phyloP scores from a whole-genome alignment of 2,797 vertebrate species.

The Brachymystax lenok region DNA sequence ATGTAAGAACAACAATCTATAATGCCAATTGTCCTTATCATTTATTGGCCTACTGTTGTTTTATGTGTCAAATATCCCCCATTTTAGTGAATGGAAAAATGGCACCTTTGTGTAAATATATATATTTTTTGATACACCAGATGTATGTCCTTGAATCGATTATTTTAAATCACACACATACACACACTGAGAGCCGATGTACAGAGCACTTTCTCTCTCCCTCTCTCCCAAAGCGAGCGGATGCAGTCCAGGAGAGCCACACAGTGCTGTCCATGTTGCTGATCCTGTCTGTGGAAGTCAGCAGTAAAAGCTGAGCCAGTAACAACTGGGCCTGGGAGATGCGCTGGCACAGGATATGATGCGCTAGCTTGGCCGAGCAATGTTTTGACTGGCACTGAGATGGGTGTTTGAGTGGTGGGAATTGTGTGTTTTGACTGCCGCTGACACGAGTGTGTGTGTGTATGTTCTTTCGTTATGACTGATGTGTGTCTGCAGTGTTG shows the following conservation, averaged over 20 bases:
- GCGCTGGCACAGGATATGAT: slow-evolving; percentile 58
- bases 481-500: slow-evolving; percentile 11
- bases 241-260: slow-evolving; percentile 31
- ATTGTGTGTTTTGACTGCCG: too few species aligned
- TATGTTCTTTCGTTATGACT: too few species aligned
- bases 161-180: too few species aligned
- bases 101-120: too few species aligned
- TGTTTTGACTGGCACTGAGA: slow-evolving; percentile 68
- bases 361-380: slow-evolving; percentile 56
- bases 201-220: background rate
- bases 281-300: slow-evolving; percentile 52
- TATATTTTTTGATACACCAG: too few species aligned
- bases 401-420: slow-evolving; percentile 19
- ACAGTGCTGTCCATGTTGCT: slow-evolving; percentile 41
- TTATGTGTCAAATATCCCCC: too few species aligned
- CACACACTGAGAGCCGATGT: background rate
- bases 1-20: too few species aligned
- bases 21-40: too few species aligned
- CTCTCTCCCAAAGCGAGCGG: slow-evolving; percentile 50
- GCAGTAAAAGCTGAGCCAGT: slow-evolving; percentile 72
- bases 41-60: too few species aligned
- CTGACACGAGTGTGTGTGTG: too few species aligned
- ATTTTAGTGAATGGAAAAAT: too few species aligned
- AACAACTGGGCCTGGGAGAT: slow-evolving; percentile 65
- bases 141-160: too few species aligned